A percentile compares a stretch with the other conserved stretches of the same genome.
These are phyloP conservation scores for Sycon ciliatum DNA, from an alignment of 37 sponge, comb jelly and placozoan species.

Conservation along the genomic window DNA sequence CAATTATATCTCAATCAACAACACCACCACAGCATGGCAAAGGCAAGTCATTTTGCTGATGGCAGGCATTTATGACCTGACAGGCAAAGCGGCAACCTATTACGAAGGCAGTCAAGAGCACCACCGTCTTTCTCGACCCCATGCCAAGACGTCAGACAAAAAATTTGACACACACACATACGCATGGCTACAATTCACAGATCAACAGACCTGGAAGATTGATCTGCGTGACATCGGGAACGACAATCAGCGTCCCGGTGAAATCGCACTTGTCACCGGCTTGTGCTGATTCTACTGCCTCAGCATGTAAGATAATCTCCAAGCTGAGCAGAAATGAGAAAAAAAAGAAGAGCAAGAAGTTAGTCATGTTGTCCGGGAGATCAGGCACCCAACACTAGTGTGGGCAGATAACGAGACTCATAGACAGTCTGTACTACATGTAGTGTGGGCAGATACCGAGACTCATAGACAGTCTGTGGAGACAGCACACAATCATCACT, in stretches of 20 bases:
- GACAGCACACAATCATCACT: too few relatives aligned
- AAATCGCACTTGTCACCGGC: constrained; percentile 98
- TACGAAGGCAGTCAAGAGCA: too few relatives aligned
- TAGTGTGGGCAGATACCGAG: too few relatives aligned
- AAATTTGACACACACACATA: too few relatives aligned
- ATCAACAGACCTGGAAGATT: constrained; percentile 47
- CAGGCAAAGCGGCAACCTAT: too few relatives aligned
- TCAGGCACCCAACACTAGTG: neutral
- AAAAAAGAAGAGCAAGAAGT: neutral
- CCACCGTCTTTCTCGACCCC: constrained; percentile 10
- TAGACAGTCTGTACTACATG: too few relatives aligned
- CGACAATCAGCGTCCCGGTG: constrained; percentile 92
- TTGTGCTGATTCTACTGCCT: constrained; percentile 85
- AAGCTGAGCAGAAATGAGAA: constrained; percentile 34
- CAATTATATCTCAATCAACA: too few relatives aligned
- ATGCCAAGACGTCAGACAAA: neutral
- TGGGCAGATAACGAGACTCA: neutral
- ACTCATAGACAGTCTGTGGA: too few relatives aligned
- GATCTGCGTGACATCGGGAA: constrained; percentile 88
- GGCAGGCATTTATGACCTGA: too few relatives aligned
- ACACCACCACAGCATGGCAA: too few relatives aligned
- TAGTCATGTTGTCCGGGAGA: neutral
- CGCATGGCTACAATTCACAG: neutral
- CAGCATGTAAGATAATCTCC: constrained; percentile 83
- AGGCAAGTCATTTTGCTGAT: too few relatives aligned